These are phyloP conservation scores for Panagrolaimus sp. DNA, from an alignment of 1,140 invertebrate genomes.

Conservation along the genomic window DNA sequence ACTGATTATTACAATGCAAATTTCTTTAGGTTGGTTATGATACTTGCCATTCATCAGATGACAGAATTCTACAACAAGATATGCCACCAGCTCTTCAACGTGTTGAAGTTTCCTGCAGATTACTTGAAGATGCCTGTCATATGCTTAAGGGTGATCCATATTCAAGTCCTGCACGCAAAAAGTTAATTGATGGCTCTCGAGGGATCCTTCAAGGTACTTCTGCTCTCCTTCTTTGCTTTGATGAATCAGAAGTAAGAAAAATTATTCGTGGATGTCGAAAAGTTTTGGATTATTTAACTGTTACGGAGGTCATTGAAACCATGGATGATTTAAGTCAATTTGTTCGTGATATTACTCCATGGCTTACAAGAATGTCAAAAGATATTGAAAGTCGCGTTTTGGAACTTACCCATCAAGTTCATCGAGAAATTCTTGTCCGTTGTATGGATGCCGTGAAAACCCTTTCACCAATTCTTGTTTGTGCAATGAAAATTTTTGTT, in stretches of 20 bases:
- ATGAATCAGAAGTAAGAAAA: constrained; percentile 97
- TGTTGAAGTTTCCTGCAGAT: constrained; percentile 84
- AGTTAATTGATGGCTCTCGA: constrained; percentile 85
- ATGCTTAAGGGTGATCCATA: constrained; percentile 89
- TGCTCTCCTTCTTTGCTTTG: constrained; percentile 86
- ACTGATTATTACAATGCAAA: background rate
- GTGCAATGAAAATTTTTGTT: constrained; percentile 97
- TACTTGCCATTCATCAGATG: constrained; percentile 93
- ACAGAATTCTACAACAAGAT: constrained; percentile 88
- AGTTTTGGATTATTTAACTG: constrained; percentile 92
- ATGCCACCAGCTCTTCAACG: constrained; percentile 88
- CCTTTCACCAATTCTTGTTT: constrained; percentile 92
- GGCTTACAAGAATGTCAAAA: constrained; percentile 71
- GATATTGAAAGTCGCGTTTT: constrained; percentile 88
- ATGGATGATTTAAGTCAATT: constrained; percentile 98
- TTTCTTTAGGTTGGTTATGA: constrained; percentile 80
- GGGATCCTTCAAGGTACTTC: constrained; percentile 90
- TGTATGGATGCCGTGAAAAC: constrained; percentile 93
- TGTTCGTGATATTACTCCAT: constrained; percentile 71
- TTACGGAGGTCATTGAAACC: constrained; percentile 93
- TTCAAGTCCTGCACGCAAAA: constrained; percentile 77
- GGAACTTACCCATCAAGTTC: constrained; percentile 89
- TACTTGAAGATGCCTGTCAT: constrained; percentile 92
- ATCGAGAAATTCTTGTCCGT: constrained; percentile 83
- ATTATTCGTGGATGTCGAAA: constrained; percentile 94